Conservation (phyloP, 2,113 vertebrate genomes). For the Ctenomys sociabilis region DNA sequence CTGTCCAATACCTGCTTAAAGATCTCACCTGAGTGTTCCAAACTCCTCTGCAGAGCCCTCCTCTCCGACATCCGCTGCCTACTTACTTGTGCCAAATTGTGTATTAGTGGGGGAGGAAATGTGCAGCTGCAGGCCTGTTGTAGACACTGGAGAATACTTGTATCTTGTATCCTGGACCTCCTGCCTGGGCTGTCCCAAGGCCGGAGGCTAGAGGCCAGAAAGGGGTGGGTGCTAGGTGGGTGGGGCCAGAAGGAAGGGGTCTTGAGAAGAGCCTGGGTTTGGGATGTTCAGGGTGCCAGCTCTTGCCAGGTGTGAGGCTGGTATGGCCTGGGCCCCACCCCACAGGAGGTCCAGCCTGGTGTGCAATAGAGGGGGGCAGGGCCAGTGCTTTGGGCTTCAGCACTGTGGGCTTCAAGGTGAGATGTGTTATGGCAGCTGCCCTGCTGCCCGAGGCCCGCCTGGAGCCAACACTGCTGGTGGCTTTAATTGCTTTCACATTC, state of each 20-base stretch:
- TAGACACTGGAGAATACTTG: background rate
- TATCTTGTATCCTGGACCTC: background rate
- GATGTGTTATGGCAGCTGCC: constrained; percentile 89
- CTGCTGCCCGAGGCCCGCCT: constrained; percentile 87
- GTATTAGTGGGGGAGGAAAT: background rate
- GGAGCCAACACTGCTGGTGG: constrained; percentile 87
- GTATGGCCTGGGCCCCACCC: background rate
- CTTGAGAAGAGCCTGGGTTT: background rate
- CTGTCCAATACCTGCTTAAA: background rate
- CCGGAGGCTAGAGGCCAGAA: background rate
- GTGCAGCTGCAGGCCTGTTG: background rate
- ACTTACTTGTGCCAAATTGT: background rate
- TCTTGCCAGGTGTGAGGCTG: background rate
- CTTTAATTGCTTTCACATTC: constrained; percentile 90
- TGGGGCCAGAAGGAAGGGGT: background rate
- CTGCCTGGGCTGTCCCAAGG: background rate
- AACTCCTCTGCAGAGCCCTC: background rate
- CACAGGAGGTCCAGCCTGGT: background rate
- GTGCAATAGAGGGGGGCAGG: background rate
- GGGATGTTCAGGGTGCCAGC: background rate
- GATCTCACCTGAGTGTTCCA: background rate
- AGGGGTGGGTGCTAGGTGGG: background rate
- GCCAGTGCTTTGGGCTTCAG: background rate
- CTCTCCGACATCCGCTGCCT: background rate
- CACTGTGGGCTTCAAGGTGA: constrained; percentile 61